Conservation (phyloP, 2,797 vertebrate genomes). For the Muraenolepis orangiensis region DNA sequence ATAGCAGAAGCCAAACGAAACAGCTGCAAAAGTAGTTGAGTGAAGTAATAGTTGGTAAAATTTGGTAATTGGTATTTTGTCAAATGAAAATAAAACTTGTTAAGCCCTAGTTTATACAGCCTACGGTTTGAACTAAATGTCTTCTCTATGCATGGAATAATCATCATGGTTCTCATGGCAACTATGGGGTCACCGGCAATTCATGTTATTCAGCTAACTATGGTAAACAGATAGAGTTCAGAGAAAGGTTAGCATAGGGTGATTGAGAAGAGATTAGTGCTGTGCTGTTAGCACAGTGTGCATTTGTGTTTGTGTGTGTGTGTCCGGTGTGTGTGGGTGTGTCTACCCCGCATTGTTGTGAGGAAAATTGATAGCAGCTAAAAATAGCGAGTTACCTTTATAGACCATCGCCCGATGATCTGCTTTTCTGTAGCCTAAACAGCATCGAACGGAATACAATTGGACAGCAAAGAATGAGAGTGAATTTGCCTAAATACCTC, state of each 20-base stretch:
- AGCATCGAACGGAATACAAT: neutral
- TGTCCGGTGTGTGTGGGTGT: slow-evolving; percentile 13
- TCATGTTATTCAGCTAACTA: slow-evolving; percentile 31
- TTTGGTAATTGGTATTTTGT: neutral
- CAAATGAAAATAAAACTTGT: neutral
- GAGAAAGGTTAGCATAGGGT: slow-evolving; percentile 42
- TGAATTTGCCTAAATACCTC: neutral
- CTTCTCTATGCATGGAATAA: slow-evolving; percentile 31
- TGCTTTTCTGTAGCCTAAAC: slow-evolving; percentile 11
- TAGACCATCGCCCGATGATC: slow-evolving; percentile 25
- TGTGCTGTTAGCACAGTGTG: slow-evolving; percentile 11
- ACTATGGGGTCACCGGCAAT: slow-evolving; percentile 42
- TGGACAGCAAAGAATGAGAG: neutral
- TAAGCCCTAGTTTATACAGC: neutral
- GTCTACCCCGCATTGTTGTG: slow-evolving; percentile 34
- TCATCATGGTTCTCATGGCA: slow-evolving; percentile 31
- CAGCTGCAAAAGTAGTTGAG: neutral
- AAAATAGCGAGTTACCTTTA: slow-evolving; percentile 51
- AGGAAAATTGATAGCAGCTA: slow-evolving; percentile 48
- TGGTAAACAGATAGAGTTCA: slow-evolving; percentile 48
- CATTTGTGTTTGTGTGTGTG: slow-evolving; percentile 16
- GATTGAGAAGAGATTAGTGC: slow-evolving; percentile 47
- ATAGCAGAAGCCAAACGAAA: neutral
- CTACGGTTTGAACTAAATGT: neutral
- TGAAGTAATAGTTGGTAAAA: too few species aligned